Base-by-base conservation (phyloP, 2,888 invertebrate species). In the Phyllotreta striolata region DNA sequence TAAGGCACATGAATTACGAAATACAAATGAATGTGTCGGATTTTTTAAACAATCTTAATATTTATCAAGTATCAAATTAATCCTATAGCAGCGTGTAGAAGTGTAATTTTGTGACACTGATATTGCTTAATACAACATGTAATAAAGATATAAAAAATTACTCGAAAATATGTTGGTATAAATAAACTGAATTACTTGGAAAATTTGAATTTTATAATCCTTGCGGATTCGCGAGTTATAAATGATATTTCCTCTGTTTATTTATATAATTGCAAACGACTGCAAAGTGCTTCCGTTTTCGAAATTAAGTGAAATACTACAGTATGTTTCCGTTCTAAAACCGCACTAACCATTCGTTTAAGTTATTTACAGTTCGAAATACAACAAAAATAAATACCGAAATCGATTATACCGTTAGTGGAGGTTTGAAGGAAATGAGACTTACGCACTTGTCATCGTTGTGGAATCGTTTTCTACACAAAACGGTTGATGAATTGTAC, bases 181-280 rank as follows among this genome's bases (percentile, higher is more conserved):
- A 24, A 24, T 24, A 24, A 3, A 24, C 24, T n/a, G n/a, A n/a
- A n/a, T n/a, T n/a, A n/a, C n/a, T n/a, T n/a, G n/a, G n/a, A 54
- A 54, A 54, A 49, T 52, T 8, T 13, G 40, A 55, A 55, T 55
- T 13, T 9, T 12, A 12, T 40, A 55, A 41, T 58, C 49, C 47
- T 14, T 46, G 49, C 40, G 24, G 8, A n/a, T 13, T 49, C 49
- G 9, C 12, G 49, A 9, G 35, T 35, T 12, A 9, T 51, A 24
- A 64, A 57, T 24, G 24, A 24, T 68, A 68, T 72, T 69, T 73
- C 71, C 73, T 70, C 72, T 74, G 74, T 74, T 74, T 74, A 73
- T 74, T 74, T 74, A 66, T 69, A 66, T 71, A 68, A 67, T 70
- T 70, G 43, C 52, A 52, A 10, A 49, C 49, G 49, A 69, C 72